Base-by-base conservation (phyloP, 2,797 vertebrate species). In the Rhincodon typus region DNA sequence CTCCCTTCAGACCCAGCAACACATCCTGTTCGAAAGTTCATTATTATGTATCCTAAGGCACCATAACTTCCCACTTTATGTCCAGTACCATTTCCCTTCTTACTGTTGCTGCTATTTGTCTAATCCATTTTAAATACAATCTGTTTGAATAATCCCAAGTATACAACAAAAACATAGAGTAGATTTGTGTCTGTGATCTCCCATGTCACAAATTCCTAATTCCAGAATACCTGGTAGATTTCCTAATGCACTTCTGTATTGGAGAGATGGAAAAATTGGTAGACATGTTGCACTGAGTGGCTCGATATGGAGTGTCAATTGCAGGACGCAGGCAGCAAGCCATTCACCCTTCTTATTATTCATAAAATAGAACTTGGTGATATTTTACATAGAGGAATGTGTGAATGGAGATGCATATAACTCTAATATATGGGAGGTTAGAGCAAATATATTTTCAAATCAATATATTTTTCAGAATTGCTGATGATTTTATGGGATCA, bases 121-220 rank as follows among this genome's bases (percentile, higher is more conserved):
- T 34, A 67, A 94, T 66, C 17, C 19, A n/a, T 42, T 38, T 94
- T 34, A 67, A 94, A 94, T 69, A 42, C 1, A 67, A 27, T 87
- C 84, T 88, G 57, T 62, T 27, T 57, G 86, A 88, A 57, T 88
- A 53, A 87, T 53, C 84, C 13, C n/a, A 91, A 91, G 62, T 34
- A 21, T 67, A 67, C 34, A 67, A 93, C 4, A 19, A 62, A 19
- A 38, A 4, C 8, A 66, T n/a, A 38, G 30, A 21, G 13, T 69
- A 67, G n/a, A 93, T 93, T 93, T 93, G 34, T 66, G 57, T 67
- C 88, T 93, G 88, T 93, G 53, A 67, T 57, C 25, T 53, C 30
- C 53, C n/a, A 10, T 8, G n/a, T 66, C 38, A 6, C 67, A 94
- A 42, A 42, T 25, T 94, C n/a, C 91, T 94, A 94, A 94, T 69